Evolutionary conservation across 1,140 invertebrate species (phyloP), one percentile per base, ranked within the genome.

Genomic region (Dysdera silvatica): DNA sequence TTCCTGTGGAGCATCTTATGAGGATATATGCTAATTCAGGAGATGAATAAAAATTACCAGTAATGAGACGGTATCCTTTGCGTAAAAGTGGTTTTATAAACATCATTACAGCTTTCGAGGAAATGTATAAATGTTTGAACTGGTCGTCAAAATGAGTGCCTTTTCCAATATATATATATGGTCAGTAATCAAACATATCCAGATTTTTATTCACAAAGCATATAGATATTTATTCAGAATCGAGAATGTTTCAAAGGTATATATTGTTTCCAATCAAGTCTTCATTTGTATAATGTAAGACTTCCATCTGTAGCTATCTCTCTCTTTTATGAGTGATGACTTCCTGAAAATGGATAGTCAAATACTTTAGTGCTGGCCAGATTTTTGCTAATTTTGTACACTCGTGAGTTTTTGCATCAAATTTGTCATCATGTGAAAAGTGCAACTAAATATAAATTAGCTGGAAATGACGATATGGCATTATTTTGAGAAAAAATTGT

Each of bases 191-290:
- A 57, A 12, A 32, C 40, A 57, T 57, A 57, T 32, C 55, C 55
- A 4, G 41, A 57, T 14, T 57, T 49, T 28, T 23, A 49, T 49
- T 49, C 14, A 49, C 47, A 49, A 14, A 49, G 29, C 6, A 49
- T 49, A 28, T 47, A 57, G 33, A 1, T 47, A 47, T 57, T 57
- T 57, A 57, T 57, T 5, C 55, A 18, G 20, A 57, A 57, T 47
- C 55, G 55, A 31, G 55, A 45, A 32, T 31, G 32, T 20, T 47
- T 57, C 35, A 49, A 28, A 23, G 24, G 47, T 49, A 49, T 49
- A 49, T 49, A 49, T 18, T 49, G 47, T 49, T 49, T 49, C 47
- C 47, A 49, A 28, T 49, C 23, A 7, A 49, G 29, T 49, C 47
- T 23, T 28, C 47, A 12, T 28, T 24, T 49, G 24, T 20, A 23